Percentiles rank a stretch among this genome's conserved stretches.
Evolutionary conservation across 2,888 invertebrate genomes (phyloP).

Genomic region (Metalampra italica): DNA sequence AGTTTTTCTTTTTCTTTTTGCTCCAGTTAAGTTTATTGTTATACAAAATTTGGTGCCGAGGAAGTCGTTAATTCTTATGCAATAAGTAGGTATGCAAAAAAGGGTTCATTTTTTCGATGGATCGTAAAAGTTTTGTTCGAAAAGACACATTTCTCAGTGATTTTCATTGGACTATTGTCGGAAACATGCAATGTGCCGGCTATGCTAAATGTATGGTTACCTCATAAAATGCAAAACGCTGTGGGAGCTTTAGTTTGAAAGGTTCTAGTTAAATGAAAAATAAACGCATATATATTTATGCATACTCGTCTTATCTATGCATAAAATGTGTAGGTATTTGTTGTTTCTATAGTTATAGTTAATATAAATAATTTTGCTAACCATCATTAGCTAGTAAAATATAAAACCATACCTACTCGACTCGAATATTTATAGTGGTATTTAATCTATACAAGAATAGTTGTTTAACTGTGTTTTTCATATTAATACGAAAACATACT

Average conservation of each 20-base stretch:
- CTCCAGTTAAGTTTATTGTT: slow-evolving; percentile 59
- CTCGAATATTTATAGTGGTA: no score
- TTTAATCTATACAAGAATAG: no score
- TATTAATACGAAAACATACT: no score
- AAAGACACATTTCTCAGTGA: slow-evolving; percentile 25
- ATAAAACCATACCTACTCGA: no score
- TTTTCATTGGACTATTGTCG: slow-evolving; percentile 44
- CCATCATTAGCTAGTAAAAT: no score
- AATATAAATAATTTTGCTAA: no score
- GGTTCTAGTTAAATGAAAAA: neutral
- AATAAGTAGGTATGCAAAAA: slow-evolving; percentile 78
- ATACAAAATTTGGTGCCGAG: slow-evolving; percentile 40
- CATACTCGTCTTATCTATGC: neutral
- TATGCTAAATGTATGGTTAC: neutral
- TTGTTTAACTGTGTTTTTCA: no score
- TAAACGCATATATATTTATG: neutral
- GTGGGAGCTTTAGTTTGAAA: neutral
- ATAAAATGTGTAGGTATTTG: no score
- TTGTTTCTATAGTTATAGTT: no score
- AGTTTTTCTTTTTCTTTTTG: slow-evolving; percentile 54
- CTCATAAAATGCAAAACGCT: neutral
- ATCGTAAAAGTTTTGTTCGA: slow-evolving; percentile 39
- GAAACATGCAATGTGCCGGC: slow-evolving; percentile 25
- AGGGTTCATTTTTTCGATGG: slow-evolving; percentile 37
- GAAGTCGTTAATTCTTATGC: slow-evolving; percentile 61